phyloP scores from a whole-genome alignment of 2,888 invertebrate genomes.

The Yponomeuta plumbellus region DNA sequence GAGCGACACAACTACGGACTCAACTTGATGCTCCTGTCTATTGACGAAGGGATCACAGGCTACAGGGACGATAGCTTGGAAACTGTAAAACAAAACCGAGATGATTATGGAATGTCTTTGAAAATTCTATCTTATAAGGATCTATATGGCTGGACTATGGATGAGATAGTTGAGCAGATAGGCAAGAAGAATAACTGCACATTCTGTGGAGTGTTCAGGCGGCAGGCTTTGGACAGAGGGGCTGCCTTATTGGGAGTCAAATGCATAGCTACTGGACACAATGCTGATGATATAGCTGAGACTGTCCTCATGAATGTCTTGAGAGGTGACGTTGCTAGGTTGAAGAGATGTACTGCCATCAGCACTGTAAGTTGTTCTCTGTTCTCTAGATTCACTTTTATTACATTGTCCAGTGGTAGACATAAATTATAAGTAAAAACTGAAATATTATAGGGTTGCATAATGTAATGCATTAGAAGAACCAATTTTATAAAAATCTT shows the following conservation, averaged over 20 bases:
- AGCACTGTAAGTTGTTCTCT: slow-evolving; percentile 80
- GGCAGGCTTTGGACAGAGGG: slow-evolving; percentile 97
- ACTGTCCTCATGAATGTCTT: slow-evolving; percentile 98
- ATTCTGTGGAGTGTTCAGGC: slow-evolving; percentile 95
- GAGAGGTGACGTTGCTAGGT: slow-evolving; percentile 95
- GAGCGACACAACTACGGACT: slow-evolving; percentile 93
- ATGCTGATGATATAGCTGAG: slow-evolving; percentile 98
- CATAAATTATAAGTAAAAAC: too few species aligned
- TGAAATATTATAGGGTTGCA: too few species aligned
- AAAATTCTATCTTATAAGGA: slow-evolving; percentile 98
- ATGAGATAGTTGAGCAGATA: slow-evolving; percentile 94
- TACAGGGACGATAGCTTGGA: slow-evolving; percentile 97
- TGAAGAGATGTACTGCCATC: slow-evolving; percentile 94
- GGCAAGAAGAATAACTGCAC: slow-evolving; percentile 96
- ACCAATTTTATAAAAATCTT: too few species aligned
- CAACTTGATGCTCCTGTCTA: slow-evolving; percentile 92
- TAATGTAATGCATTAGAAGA: too few species aligned
- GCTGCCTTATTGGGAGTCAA: slow-evolving; percentile 91
- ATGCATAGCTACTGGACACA: slow-evolving; percentile 97
- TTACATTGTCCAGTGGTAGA: too few species aligned
- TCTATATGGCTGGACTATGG: slow-evolving; percentile 99
- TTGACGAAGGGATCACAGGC: slow-evolving; percentile 98
- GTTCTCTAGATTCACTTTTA: neutral
- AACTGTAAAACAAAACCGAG: slow-evolving; percentile 95
- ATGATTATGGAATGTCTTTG: slow-evolving; percentile 94